A percentile compares a stretch with the other conserved stretches of the same genome.
These are phyloP conservation scores for Misgurnus mizolepis DNA, from an alignment of 2,113 vertebrate genomes.

Conservation along the genomic window DNA sequence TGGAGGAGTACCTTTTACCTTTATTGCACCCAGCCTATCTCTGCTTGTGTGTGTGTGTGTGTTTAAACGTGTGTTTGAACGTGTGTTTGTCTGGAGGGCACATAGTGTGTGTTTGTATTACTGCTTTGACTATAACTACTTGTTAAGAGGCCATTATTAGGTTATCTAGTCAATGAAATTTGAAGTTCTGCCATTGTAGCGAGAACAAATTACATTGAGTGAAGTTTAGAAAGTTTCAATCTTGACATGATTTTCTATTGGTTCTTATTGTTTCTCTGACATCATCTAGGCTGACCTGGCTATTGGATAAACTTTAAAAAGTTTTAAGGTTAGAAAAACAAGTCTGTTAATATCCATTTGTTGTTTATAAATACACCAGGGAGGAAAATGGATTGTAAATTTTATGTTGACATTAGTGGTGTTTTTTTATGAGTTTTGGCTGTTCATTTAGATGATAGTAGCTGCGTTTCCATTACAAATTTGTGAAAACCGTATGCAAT, in stretches of 20 bases:
- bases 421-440: too few species aligned
- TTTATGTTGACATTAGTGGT: too few species aligned
- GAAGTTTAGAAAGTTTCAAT: neutral
- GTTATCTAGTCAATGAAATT: neutral
- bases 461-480: too few species aligned
- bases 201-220: neutral
- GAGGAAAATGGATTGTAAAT: too few species aligned
- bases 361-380: too few species aligned
- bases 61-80: conserved; percentile 18
- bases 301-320: too few species aligned
- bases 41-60: conserved; percentile 19
- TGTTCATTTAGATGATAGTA: too few species aligned
- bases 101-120: conserved; percentile 13
- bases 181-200: neutral
- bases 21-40: conserved; percentile 5
- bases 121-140: neutral
- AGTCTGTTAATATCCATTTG: too few species aligned
- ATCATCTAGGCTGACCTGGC: too few species aligned
- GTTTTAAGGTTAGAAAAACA: too few species aligned
- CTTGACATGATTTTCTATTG: too few species aligned
- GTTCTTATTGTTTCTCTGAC: neutral
- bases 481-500: too few species aligned
- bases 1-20: neutral
- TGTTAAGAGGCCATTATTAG: neutral
- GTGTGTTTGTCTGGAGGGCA: neutral